Conservation (phyloP, 2,113 vertebrate species). For the zebrafish (Danio rerio) region DNA sequence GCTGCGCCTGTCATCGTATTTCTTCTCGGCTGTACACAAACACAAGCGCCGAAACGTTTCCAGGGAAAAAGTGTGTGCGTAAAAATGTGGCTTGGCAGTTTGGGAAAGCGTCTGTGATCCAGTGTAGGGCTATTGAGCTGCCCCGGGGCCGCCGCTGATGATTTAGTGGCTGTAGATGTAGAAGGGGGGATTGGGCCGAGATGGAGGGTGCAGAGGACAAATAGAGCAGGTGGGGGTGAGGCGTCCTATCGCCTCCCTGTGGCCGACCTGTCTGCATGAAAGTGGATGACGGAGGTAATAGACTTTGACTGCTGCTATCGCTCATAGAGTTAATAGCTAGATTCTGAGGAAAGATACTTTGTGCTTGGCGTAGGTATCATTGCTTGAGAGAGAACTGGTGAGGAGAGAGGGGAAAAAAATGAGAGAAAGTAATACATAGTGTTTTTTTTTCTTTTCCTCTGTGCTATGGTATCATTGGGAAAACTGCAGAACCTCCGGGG, state of each 20-base stretch:
- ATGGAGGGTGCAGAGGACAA: slow-evolving; percentile 60
- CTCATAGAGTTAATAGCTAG: slow-evolving; percentile 79
- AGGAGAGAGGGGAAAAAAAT: not conserved
- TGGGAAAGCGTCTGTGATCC: slow-evolving; percentile 67
- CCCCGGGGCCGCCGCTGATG: slow-evolving; percentile 66
- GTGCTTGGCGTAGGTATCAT: slow-evolving; percentile 23
- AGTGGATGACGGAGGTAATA: slow-evolving; percentile 80
- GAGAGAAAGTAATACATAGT: not conserved
- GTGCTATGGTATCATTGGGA: not conserved
- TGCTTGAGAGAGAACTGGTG: not conserved
- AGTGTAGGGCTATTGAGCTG: slow-evolving; percentile 66
- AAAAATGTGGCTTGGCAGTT: slow-evolving; percentile 4
- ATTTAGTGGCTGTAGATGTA: slow-evolving; percentile 59
- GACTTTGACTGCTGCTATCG: slow-evolving; percentile 79
- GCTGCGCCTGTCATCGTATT: slow-evolving; percentile 65
- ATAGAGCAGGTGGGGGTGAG: slow-evolving; percentile 73
- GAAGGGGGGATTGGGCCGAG: slow-evolving; percentile 26
- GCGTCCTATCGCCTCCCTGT: slow-evolving; percentile 62
- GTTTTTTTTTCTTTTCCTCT: not conserved
- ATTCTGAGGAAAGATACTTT: slow-evolving; percentile 45
- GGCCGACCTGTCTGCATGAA: slow-evolving; percentile 77
- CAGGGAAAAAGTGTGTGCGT: slow-evolving; percentile 21
- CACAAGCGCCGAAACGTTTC: slow-evolving; percentile 14
- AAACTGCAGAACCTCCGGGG: slow-evolving; percentile 1
- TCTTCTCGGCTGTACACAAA: slow-evolving; percentile 57